Conservation (phyloP, 2,113 vertebrate genomes). For the Zosterops lateralis region DNA sequence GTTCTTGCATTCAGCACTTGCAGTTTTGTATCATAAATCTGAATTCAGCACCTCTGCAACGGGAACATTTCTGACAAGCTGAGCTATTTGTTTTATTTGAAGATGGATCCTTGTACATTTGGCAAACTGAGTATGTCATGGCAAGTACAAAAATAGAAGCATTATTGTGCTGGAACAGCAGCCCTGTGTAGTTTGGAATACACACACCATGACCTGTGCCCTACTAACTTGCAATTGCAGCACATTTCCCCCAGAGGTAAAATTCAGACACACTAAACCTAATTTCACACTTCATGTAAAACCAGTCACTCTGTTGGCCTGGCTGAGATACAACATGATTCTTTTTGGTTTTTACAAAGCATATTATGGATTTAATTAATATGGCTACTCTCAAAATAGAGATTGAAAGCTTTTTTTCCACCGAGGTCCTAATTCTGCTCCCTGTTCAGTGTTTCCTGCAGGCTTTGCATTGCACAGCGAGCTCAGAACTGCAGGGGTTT, state of each 20-base stretch:
- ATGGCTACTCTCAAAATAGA: background rate
- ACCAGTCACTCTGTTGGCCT: background rate
- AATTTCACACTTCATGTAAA: slow-evolving; percentile 46
- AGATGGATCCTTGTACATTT: background rate
- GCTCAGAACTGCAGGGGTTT: background rate
- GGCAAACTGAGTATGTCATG: background rate
- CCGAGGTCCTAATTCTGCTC: background rate
- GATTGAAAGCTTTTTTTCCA: background rate
- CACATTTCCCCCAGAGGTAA: slow-evolving; percentile 34
- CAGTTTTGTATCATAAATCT: background rate
- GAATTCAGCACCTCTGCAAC: background rate
- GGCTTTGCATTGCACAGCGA: background rate
- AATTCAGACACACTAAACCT: slow-evolving; percentile 13
- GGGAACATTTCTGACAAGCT: background rate
- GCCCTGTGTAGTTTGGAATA: background rate
- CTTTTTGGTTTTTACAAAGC: background rate
- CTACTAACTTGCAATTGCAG: slow-evolving; percentile 22
- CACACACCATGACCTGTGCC: slow-evolving; percentile 21
- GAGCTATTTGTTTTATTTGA: background rate
- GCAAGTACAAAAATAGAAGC: background rate
- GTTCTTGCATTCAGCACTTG: background rate
- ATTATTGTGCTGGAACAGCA: background rate
- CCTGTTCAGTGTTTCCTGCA: background rate
- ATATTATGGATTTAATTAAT: slow-evolving; percentile 1
- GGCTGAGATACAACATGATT: background rate